Conservation (phyloP, 2,888 invertebrate species). For the Polylopha cassiicola region DNA sequence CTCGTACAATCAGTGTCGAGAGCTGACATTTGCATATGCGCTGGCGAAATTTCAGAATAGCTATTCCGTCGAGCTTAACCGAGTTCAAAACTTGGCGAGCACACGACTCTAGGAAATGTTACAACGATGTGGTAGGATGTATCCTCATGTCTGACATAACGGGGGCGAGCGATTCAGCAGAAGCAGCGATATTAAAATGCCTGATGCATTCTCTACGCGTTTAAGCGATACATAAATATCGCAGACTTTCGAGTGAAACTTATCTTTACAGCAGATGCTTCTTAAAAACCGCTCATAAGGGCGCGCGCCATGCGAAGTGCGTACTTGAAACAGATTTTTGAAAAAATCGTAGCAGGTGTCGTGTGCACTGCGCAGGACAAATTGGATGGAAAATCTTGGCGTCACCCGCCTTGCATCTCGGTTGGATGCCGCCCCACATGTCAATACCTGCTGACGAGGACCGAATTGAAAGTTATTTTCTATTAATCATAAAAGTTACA, state of each 20-base stretch:
- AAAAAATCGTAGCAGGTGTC: constrained; percentile 57
- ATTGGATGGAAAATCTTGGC: constrained; percentile 54
- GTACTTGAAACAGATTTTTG: constrained; percentile 45
- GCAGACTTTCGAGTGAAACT: constrained; percentile 41
- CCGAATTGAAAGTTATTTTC: constrained; percentile 9
- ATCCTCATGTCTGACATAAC: constrained; percentile 51
- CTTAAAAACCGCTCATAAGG: constrained; percentile 36
- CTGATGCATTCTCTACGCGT: constrained; percentile 38
- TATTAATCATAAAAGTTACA: neutral
- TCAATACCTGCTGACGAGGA: constrained; percentile 43
- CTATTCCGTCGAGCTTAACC: constrained; percentile 67
- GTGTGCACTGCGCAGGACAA: constrained; percentile 36
- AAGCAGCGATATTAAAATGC: constrained; percentile 46
- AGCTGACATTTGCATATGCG: constrained; percentile 76
- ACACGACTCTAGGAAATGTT: constrained; percentile 54
- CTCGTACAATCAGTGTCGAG: constrained; percentile 76
- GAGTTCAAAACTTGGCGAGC: constrained; percentile 68
- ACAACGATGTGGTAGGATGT: constrained; percentile 49
- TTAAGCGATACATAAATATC: constrained; percentile 39
- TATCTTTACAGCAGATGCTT: constrained; percentile 54
- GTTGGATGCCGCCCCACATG: constrained; percentile 52
- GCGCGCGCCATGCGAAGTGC: constrained; percentile 50
- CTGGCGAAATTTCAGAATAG: constrained; percentile 72
- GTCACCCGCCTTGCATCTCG: constrained; percentile 33
- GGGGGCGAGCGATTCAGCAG: constrained; percentile 37